Base-by-base conservation (phyloP, 2,797 vertebrate genomes). In the Emys orbicularis region DNA sequence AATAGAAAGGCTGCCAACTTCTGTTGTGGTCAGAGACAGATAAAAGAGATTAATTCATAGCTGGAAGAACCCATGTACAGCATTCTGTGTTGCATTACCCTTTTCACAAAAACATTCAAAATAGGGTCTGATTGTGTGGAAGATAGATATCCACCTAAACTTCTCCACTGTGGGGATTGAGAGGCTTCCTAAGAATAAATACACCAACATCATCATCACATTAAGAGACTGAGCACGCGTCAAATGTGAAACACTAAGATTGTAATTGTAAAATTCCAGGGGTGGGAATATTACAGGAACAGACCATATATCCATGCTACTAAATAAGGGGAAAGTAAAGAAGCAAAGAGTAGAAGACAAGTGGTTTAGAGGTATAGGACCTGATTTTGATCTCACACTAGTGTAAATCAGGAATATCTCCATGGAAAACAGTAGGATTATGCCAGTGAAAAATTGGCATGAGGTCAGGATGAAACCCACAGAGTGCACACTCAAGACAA, bases 11-110 rank as follows among this genome's bases (percentile, higher is more conserved):
- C 98, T 98, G 98, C 98, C 98, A 98, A 97, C 97, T 97, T 98
- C 98, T 98, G 98, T 98, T 98, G 98, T 98, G 98, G 98, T 98
- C 98, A 98, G 97, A 97, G 97, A 94, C 97, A 98, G 98, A 98
- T 98, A 98, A 98, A 98, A 98, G 98, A 97, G 97, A 96, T 97
- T 98, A 98, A 98, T 98, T 98, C 97, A 97, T 96, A 96, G 97
- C 37, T 97, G 97, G 97, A 98, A 97, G 96, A 97, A 97, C 90
- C 96, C 94, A 88, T 98, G 98, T 98, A 97, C 83, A 79, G 94
- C 49, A 94, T 95, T 97, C 98, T 98, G 97, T 97, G 95, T 95
- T 98, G 96, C 96, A 97, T 98, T 98, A 97, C 96, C 79, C 97
- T 94, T 93, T 94, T 76, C 94, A 95, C 79, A 96, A 87, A 96